Evolutionary conservation across 2,888 invertebrate genomes (phyloP).

Genomic region (Oasisia sp.): DNA sequence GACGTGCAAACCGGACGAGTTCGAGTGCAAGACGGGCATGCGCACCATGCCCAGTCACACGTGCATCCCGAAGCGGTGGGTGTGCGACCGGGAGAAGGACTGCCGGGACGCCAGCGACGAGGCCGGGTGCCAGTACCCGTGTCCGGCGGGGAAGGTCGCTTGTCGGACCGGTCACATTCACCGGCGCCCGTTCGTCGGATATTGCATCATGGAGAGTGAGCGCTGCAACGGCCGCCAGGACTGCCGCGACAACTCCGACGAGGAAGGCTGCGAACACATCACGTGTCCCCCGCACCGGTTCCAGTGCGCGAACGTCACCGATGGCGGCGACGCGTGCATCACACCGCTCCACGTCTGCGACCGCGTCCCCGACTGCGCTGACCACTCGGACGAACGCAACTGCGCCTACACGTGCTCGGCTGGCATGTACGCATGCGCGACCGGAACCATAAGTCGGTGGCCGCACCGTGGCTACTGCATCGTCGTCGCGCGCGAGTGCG

Average conservation of each 20-base stretch:
- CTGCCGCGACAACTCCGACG: slow-evolving; percentile 34
- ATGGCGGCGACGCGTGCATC: neutral
- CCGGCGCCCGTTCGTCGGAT: slow-evolving; percentile 31
- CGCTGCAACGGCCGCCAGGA: slow-evolving; percentile 36
- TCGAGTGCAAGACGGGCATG: slow-evolving; percentile 33
- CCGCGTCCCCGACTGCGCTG: slow-evolving; percentile 29
- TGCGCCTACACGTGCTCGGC: slow-evolving; percentile 20
- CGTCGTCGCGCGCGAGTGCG: slow-evolving; percentile 28
- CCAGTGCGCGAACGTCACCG: slow-evolving; percentile 21
- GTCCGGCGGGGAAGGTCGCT: slow-evolving; percentile 23
- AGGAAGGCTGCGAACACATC: slow-evolving; percentile 19
- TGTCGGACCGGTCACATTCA: slow-evolving; percentile 31
- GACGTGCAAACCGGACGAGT: slow-evolving; percentile 26
- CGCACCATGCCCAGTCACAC: slow-evolving; percentile 18
- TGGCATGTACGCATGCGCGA: neutral
- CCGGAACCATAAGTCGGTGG: neutral
- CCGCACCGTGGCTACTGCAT: neutral
- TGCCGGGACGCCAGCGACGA: slow-evolving; percentile 36
- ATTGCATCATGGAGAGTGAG: slow-evolving; percentile 29
- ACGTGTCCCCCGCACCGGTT: slow-evolving; percentile 31
- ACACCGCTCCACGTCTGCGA: slow-evolving; percentile 29
- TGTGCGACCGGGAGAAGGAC: slow-evolving; percentile 33
- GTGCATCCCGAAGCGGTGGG: slow-evolving; percentile 30
- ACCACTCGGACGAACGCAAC: slow-evolving; percentile 33
- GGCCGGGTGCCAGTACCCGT: slow-evolving; percentile 28